Conservation (phyloP, 2,888 invertebrate genomes). For the Leptogaster cylindrica region DNA sequence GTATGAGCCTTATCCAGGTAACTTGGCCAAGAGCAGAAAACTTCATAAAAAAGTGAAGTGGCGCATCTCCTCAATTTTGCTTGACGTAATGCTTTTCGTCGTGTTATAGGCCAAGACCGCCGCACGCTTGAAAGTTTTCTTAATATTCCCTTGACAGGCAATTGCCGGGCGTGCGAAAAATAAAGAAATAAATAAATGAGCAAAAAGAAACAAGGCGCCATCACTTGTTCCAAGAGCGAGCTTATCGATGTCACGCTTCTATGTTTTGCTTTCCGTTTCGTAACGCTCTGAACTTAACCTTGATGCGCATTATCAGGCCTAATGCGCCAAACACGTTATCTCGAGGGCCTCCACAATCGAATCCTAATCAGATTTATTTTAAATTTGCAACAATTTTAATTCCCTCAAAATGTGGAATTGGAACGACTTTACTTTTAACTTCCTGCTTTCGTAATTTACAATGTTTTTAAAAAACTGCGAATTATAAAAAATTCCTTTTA, state of each 20-base stretch:
- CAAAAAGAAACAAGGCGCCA: slow-evolving; percentile 4
- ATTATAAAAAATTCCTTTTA: too few relatives aligned
- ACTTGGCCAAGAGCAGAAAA: neutral
- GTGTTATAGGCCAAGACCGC: neutral
- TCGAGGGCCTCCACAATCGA: too few relatives aligned
- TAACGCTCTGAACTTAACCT: slow-evolving; percentile 36
- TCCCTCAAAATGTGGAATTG: too few relatives aligned
- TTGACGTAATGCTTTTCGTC: neutral
- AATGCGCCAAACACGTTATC: neutral
- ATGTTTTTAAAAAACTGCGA: too few relatives aligned
- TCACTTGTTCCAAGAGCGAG: slow-evolving; percentile 11
- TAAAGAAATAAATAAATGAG: neutral
- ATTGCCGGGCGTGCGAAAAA: neutral
- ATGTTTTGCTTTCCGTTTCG: slow-evolving; percentile 21
- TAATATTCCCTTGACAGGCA: neutral
- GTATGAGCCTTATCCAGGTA: too few relatives aligned
- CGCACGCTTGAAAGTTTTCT: slow-evolving; percentile 1
- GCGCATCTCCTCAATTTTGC: neutral
- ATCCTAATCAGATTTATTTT: too few relatives aligned
- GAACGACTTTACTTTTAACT: too few relatives aligned
- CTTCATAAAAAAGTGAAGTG: neutral
- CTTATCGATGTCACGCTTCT: slow-evolving; percentile 32
- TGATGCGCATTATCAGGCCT: slow-evolving; percentile 24
- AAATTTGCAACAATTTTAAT: too few relatives aligned
- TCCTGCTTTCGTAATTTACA: too few relatives aligned